These are phyloP conservation scores for Sarcophaga rosellei DNA, from an alignment of 2,888 invertebrate species.

Conservation along the genomic window DNA sequence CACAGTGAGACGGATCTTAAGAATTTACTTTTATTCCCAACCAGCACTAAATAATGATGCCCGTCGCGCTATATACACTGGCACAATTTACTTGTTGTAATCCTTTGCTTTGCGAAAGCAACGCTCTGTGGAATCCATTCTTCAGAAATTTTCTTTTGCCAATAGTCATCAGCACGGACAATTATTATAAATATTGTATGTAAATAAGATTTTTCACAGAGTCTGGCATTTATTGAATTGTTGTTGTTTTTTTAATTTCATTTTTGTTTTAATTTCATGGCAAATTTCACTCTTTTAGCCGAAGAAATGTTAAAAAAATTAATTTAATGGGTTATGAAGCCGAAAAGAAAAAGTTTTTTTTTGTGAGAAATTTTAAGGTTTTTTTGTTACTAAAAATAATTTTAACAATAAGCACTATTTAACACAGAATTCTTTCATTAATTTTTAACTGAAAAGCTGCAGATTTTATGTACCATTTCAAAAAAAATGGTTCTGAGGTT, in stretches of 20 bases:
- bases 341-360: too few relatives aligned
- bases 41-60: slow-evolving; percentile 7
- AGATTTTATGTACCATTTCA: too few relatives aligned
- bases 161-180: background rate
- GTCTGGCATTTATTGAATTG: background rate
- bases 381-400: too few relatives aligned
- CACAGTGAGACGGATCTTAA: slow-evolving; percentile 47
- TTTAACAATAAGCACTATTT: too few relatives aligned
- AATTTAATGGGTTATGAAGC: too few relatives aligned
- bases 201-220: background rate
- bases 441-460: too few relatives aligned
- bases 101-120: background rate
- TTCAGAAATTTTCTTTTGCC: background rate
- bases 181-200: background rate
- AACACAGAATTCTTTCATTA: too few relatives aligned
- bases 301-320: background rate
- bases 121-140: background rate
- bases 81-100: slow-evolving; percentile 23
- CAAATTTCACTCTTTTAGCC: background rate
- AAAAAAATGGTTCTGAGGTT: too few relatives aligned
- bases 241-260: too few relatives aligned
- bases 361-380: too few relatives aligned
- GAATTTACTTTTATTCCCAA: slow-evolving; percentile 22
- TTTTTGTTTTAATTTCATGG: background rate
- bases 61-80: slow-evolving; percentile 8